These are phyloP conservation scores for Trichacis sp. DNA, from an alignment of 2,888 invertebrate genomes.

Conservation along the genomic window DNA sequence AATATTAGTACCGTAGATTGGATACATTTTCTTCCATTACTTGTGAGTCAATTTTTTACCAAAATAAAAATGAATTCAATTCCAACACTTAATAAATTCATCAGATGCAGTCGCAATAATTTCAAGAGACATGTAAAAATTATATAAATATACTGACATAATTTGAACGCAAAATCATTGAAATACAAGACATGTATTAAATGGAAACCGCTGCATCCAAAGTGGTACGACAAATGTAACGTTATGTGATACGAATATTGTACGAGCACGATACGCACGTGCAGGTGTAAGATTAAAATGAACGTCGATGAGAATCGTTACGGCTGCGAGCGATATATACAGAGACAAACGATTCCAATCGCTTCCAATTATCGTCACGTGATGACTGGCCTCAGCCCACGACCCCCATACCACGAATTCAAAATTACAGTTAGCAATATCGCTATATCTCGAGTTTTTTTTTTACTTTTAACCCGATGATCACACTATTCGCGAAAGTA, in stretches of 20 bases:
- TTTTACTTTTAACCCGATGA: no score
- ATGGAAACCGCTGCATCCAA: neutral
- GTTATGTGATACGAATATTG: neutral
- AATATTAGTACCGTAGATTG: no score
- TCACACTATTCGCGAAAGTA: neutral
- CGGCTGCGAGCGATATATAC: conserved; percentile 11
- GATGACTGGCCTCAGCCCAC: conserved; percentile 10
- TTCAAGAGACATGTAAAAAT: no score
- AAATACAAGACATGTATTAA: neutral
- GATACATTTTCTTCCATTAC: no score
- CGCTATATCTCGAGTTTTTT: neutral
- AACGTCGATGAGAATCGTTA: neutral
- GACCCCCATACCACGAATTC: neutral
- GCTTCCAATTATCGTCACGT: conserved; percentile 48
- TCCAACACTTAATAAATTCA: conserved; percentile 23
- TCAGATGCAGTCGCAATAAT: neutral
- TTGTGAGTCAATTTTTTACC: no score
- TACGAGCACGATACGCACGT: neutral
- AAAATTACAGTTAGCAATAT: conserved; percentile 4
- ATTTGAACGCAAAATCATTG: neutral
- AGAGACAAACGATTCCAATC: conserved; percentile 46
- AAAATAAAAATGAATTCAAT: no score
- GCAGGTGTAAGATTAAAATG: conserved; percentile 1
- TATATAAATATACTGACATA: no score
- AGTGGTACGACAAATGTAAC: neutral